Evolutionary conservation across 2,888 invertebrate genomes (phyloP).

Genomic region (Andrena marginata): DNA sequence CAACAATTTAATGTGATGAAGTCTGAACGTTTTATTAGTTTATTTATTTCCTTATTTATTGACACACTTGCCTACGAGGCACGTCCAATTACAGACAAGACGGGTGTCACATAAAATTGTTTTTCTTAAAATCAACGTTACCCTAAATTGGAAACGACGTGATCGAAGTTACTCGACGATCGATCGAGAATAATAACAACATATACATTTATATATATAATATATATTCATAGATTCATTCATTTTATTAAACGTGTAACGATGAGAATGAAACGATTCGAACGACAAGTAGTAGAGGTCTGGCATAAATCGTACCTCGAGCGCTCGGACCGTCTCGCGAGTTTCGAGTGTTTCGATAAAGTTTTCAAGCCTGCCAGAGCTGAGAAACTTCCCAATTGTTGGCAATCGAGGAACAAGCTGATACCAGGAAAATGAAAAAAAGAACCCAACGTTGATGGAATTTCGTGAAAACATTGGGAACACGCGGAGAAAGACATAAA

Average conservation of each 20-base stretch:
- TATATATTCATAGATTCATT: not conserved
- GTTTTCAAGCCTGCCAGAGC: not conserved
- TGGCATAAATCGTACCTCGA: slow-evolving; percentile 20
- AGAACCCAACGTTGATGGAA: slow-evolving; percentile 3
- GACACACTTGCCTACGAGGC: slow-evolving; percentile 40
- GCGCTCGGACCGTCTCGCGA: not conserved
- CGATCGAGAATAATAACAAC: slow-evolving; percentile 50
- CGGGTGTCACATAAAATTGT: slow-evolving; percentile 23
- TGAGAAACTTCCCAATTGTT: slow-evolving; percentile 19
- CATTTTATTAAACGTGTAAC: slow-evolving; percentile 17
- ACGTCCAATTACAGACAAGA: slow-evolving; percentile 25
- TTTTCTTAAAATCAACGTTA: slow-evolving; percentile 34
- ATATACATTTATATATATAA: slow-evolving; percentile 5
- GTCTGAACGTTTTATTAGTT: slow-evolving; percentile 24
- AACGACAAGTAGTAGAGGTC: not conserved
- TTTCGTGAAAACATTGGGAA: not conserved
- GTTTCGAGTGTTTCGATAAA: not conserved
- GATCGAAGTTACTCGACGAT: slow-evolving; percentile 31
- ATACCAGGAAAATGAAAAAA: not conserved
- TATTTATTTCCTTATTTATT: slow-evolving; percentile 39
- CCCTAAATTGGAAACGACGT: slow-evolving; percentile 26
- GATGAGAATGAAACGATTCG: slow-evolving; percentile 14
- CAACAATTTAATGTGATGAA: not conserved
- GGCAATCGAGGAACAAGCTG: slow-evolving; percentile 2
- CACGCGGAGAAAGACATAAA: too few relatives aligned